A percentile compares a stretch with the other conserved stretches of the same genome.
Evolutionary conservation across 1,140 invertebrate genomes (phyloP).

Genomic region (Gerris buenoi): DNA sequence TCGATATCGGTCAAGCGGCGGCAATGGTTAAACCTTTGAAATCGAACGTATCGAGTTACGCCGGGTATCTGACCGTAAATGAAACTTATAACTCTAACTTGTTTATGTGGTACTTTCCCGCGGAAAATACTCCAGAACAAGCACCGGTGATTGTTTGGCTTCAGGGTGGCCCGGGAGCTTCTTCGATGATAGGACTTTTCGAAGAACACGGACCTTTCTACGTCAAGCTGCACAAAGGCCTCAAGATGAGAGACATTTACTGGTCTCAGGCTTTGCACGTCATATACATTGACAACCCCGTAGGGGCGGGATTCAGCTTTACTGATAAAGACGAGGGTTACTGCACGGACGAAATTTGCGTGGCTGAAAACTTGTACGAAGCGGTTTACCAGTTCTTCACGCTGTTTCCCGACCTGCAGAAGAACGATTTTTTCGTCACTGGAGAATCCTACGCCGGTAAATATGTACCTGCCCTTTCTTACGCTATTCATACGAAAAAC

Average conservation of each 20-base stretch:
- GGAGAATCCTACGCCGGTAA: constrained; percentile 79
- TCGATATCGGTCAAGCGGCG: constrained; percentile 2
- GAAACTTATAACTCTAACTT: constrained; percentile 41
- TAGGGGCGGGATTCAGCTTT: constrained; percentile 41
- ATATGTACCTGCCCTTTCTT: constrained; percentile 59
- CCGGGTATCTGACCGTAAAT: constrained; percentile 56
- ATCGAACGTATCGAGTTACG: constrained; percentile 28
- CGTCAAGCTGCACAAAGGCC: constrained; percentile 32
- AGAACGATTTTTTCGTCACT: constrained; percentile 57
- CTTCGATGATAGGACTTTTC: constrained; percentile 55
- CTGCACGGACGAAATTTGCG: constrained; percentile 44
- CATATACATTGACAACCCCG: constrained; percentile 61
- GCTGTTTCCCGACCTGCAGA: constrained; percentile 47
- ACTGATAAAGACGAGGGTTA: constrained; percentile 47
- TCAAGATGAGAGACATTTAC: constrained; percentile 6
- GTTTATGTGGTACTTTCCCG: constrained; percentile 66
- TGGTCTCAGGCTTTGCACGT: constrained; percentile 14
- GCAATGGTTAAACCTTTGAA: constrained; percentile 4
- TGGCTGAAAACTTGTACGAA: constrained; percentile 13
- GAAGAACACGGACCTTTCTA: constrained; percentile 36
- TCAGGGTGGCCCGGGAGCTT: constrained; percentile 56
- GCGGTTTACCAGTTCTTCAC: constrained; percentile 44
- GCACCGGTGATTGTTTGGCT: constrained; percentile 59
- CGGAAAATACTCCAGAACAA: constrained; percentile 31
- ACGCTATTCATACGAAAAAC: constrained; percentile 52